phyloP scores from a whole-genome alignment of 2,113 vertebrate species.

The Cnemophilus loriae region DNA sequence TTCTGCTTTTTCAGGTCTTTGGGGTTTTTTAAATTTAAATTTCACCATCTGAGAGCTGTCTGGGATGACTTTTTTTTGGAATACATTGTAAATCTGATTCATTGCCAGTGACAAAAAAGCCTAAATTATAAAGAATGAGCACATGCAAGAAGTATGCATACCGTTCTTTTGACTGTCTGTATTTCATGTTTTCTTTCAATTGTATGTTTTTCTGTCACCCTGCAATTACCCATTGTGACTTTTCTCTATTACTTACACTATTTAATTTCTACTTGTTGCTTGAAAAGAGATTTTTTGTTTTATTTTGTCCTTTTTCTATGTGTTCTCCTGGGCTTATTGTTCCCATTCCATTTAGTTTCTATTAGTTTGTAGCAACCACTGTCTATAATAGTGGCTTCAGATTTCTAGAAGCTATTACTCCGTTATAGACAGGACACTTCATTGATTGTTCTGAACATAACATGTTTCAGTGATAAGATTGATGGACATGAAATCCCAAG shows the following conservation, averaged over 20 bases:
- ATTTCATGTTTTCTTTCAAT: neutral
- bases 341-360: neutral
- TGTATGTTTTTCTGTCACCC: neutral
- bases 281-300: neutral
- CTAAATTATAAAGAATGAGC: neutral
- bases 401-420: conserved; percentile 40
- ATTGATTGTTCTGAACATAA: conserved; percentile 49
- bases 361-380: conserved; percentile 10
- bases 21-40: neutral
- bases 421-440: neutral
- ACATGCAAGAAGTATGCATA: neutral
- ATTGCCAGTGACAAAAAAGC: neutral
- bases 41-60: neutral
- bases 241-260: neutral
- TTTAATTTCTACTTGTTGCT: neutral
- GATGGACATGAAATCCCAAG: conserved; percentile 17
- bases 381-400: neutral
- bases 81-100: neutral
- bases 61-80: neutral
- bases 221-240: neutral
- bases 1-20: neutral
- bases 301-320: neutral
- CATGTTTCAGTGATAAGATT: conserved; percentile 5
- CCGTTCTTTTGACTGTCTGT: neutral
- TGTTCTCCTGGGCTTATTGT: neutral